Percentiles rank a stretch among this genome's conserved stretches.
These are phyloP conservation scores for Cantharis nigra DNA, from an alignment of 2,888 invertebrate species.

Conservation along the genomic window DNA sequence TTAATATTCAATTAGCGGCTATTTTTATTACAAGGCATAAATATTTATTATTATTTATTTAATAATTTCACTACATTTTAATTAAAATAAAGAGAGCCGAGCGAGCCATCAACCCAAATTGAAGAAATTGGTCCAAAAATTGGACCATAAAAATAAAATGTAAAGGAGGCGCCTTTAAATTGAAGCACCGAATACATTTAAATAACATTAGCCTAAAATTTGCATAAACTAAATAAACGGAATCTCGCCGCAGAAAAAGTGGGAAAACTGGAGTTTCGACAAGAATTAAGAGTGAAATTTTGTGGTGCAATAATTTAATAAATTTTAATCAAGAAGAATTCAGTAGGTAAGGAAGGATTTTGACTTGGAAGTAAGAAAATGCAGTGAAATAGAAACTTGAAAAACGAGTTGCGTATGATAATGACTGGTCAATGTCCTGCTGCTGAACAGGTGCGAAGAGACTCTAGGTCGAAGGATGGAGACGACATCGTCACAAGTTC, in stretches of 20 bases:
- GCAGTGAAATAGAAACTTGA: slow-evolving; percentile 54
- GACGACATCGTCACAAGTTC: slow-evolving; percentile 27
- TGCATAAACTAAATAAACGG: not conserved
- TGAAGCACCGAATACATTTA: not conserved
- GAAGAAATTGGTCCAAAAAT: not conserved
- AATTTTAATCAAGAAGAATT: not conserved
- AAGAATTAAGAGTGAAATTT: not conserved
- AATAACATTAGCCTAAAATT: not conserved
- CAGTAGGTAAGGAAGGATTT: slow-evolving; percentile 12
- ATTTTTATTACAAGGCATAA: not conserved
- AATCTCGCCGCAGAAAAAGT: not conserved
- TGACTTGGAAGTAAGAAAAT: slow-evolving; percentile 30
- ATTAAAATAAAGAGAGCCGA: not conserved
- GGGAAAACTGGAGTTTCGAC: not conserved
- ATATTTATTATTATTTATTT: not conserved
- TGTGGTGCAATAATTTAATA: not conserved
- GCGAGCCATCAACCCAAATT: no score
- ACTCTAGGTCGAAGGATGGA: slow-evolving; percentile 45
- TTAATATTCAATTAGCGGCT: slow-evolving; percentile 13
- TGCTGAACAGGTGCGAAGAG: slow-evolving; percentile 53
- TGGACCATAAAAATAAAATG: not conserved
- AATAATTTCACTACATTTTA: not conserved
- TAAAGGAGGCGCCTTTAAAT: not conserved
- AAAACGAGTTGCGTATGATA: slow-evolving; percentile 55
- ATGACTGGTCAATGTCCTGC: slow-evolving; percentile 53